Conservation (phyloP, 2,888 invertebrate species). For the Hanleya hanleyi region DNA sequence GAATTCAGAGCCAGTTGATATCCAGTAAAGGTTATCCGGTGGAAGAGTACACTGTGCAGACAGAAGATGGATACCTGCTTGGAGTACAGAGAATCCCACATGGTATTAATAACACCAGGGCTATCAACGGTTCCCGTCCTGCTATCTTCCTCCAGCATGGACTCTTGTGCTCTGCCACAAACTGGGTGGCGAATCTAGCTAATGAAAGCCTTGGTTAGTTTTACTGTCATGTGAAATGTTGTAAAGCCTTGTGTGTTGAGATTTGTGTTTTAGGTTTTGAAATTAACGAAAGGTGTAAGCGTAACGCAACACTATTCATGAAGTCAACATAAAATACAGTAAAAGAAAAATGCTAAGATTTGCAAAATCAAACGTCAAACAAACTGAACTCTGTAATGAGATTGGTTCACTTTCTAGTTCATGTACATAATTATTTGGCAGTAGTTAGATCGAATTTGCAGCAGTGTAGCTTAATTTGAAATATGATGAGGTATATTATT, state of each 20-base stretch:
- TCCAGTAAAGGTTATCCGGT: conserved; percentile 72
- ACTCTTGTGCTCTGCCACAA: conserved; percentile 83
- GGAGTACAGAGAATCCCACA: conserved; percentile 85
- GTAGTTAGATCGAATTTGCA: too few relatives aligned
- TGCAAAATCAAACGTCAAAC: too few relatives aligned
- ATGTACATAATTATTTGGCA: too few relatives aligned
- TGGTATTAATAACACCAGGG: conserved; percentile 55
- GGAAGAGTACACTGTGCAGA: conserved; percentile 73
- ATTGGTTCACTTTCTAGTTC: too few relatives aligned
- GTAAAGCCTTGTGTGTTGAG: not conserved
- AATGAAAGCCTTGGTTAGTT: conserved; percentile 75
- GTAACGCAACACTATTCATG: too few relatives aligned
- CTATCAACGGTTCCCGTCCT: conserved; percentile 36
- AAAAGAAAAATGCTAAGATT: too few relatives aligned
- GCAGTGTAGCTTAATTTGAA: too few relatives aligned
- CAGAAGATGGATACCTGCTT: conserved; percentile 88
- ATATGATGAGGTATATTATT: too few relatives aligned
- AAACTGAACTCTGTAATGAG: too few relatives aligned
- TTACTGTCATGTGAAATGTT: not conserved
- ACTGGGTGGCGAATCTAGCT: conserved; percentile 84
- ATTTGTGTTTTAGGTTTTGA: too few relatives aligned
- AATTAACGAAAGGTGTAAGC: too few relatives aligned
- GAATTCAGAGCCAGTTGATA: conserved; percentile 62
- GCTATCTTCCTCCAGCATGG: conserved; percentile 77
- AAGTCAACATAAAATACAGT: too few relatives aligned